A percentile compares a stretch with the other conserved stretches of the same genome.
Evolutionary conservation across 2,797 vertebrate species (phyloP).

Genomic region (Sebastes minor): DNA sequence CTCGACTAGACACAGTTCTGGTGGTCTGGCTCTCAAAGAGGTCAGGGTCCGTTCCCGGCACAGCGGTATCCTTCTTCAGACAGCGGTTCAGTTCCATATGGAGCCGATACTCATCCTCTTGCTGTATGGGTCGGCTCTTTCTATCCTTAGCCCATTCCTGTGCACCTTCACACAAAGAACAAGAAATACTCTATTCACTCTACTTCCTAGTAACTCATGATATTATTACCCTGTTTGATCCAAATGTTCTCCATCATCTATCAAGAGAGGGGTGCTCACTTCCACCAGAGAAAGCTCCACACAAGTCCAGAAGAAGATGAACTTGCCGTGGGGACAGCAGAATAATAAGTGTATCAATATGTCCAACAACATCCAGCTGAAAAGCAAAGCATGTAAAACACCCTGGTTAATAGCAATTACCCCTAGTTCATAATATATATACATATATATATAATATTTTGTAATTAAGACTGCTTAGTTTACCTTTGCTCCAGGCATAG

Average conservation of each 20-base stretch:
- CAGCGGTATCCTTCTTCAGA: slow-evolving; percentile 90
- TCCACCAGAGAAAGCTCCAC: slow-evolving; percentile 91
- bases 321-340: slow-evolving; percentile 96
- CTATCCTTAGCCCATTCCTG: slow-evolving; percentile 91
- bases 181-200: not conserved
- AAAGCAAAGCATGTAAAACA: slow-evolving; percentile 44
- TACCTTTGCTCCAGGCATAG: slow-evolving; percentile 97
- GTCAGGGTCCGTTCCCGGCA: slow-evolving; percentile 86
- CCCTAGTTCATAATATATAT: not conserved
- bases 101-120: slow-evolving; percentile 97
- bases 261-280: slow-evolving; percentile 76
- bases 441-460: not conserved
- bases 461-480: not conserved
- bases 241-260: not conserved
- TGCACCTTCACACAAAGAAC: slow-evolving; percentile 77
- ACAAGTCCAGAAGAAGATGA: slow-evolving; percentile 93
- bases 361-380: slow-evolving; percentile 93
- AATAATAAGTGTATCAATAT: slow-evolving; percentile 90
- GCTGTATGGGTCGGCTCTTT: slow-evolving; percentile 95
- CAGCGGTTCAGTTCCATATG: slow-evolving; percentile 97
- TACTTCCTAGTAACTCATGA: not conserved
- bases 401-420: not conserved
- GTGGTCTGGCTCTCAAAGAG: slow-evolving; percentile 92
- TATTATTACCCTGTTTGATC: not conserved
- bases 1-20: slow-evolving; percentile 94